Evolutionary conservation across 1,140 invertebrate species (phyloP).

Genomic region (Drosophila pachea): DNA sequence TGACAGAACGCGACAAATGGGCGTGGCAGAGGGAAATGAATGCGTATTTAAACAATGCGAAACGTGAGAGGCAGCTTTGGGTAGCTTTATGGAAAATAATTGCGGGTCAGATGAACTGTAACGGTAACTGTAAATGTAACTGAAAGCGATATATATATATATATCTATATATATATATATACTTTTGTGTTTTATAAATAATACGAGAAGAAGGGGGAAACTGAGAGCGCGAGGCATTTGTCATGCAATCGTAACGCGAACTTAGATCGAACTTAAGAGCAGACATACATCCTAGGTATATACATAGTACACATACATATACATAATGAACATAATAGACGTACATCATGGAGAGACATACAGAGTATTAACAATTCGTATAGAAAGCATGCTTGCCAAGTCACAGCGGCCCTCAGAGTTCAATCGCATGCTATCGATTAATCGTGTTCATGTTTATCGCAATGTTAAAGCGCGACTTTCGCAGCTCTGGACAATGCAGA

Average conservation of each 20-base stretch:
- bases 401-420: conserved; percentile 30
- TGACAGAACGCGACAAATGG: not conserved
- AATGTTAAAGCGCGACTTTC: conserved; percentile 26
- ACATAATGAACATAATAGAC: conserved; percentile 8
- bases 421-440: conserved; percentile 46
- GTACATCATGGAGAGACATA: conserved; percentile 6
- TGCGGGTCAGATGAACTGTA: conserved; percentile 9
- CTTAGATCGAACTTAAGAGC: conserved; percentile 52
- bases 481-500: not conserved
- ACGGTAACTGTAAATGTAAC: no score
- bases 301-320: conserved; percentile 3
- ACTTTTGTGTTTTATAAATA: not conserved
- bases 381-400: conserved; percentile 39
- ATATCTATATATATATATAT: no score
- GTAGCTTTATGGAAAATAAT: not conserved
- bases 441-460: conserved; percentile 32
- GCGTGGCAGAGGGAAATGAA: not conserved
- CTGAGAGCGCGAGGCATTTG: conserved; percentile 23
- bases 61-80: not conserved
- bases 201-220: conserved; percentile 10
- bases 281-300: conserved; percentile 22
- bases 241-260: conserved; percentile 34
- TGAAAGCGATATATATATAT: no score
- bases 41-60: conserved; percentile 6
- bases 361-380: conserved; percentile 9